Base-by-base conservation (phyloP, 2,113 vertebrate species). In the Platycercus adscitus region DNA sequence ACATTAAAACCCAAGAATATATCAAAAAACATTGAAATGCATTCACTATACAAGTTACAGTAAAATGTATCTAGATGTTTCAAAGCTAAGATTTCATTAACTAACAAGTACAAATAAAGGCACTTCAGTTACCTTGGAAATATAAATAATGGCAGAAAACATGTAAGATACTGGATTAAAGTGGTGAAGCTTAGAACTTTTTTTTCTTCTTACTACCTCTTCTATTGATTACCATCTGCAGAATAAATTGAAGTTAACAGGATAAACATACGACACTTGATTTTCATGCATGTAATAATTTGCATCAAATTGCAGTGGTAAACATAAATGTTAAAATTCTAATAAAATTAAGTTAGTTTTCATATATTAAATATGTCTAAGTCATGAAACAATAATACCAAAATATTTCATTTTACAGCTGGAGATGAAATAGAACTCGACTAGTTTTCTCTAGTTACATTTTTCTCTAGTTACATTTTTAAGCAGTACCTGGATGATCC, bases 401-500 rank as follows among this genome's bases (percentile, higher is more conserved):
- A 82, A 76, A 53, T 47, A 75, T 26, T 81, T 71, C 15, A 7
- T 39, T 28, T 76, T 63, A n/a, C 17, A 58, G 5, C 8, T 61
- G 31, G 41, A 90, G 24, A 29, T 46, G 16, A 88, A 9, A 60
- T 3, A 18, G 4, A 8, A 79, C 58, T 79, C 47, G 79, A 10
- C 5, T 61, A 68, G 6, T 55, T 76, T 69, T 43, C 47, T 73
- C 29, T 17, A 61, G 19, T 18, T 6, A 26, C 33, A 71, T 46
- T 79, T n/a, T n/a, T n/a, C n/a, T n/a, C n/a, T n/a, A n/a, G n/a
- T n/a, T n/a, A n/a, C n/a, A n/a, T n/a, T n/a, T 88, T 88, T 37
- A 82, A 72, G 39, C 0, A 1, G 35, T 2, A 46, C 11, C 23
- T 46, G 4, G 9, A n/a, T n/a, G n/a, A n/a, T n/a, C n/a, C n/a